Base-by-base conservation (phyloP, 1,140 invertebrate genomes). In the Tetramorium simillimum region DNA sequence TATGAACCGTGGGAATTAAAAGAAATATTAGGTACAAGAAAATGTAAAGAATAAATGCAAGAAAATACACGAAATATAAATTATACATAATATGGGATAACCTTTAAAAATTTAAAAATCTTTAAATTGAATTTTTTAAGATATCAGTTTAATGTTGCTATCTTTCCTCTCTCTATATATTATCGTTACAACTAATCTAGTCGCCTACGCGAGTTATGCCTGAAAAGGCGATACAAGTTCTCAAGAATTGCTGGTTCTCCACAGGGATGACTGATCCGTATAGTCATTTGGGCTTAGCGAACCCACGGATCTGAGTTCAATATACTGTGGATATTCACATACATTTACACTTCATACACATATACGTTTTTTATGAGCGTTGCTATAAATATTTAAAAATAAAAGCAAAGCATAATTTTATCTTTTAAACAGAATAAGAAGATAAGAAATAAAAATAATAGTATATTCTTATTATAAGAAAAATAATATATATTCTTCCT, bases 191-290 rank as follows among this genome's bases (percentile, higher is more conserved):
- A 40, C 53, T 43, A 37, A 58, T 76, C 33, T 9, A 16, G 18
- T 62, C 73, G 73, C 40, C 56, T 40, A 62, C 56, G 40, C 56
- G n/a, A 77, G 21, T 62, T 77, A 62, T 60, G 40, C 16, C 14
- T 60, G 16, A 3, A 77, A 62, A 60, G 40, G 73, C 16, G 16
- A 62, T 33, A 77, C 72, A 51, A 51, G 49, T 51, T 51, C 49
- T 51, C 56, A 58, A 58, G 56, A 58, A 58, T 58, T 58, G 24
- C 24, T 60, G 28, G 58, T 60, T 60, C 18, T 56, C n/a, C 53
- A 9, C n/a, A n/a, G 53, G 2, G n/a, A 56, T 56, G n/a, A 21
- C 53, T 56, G n/a, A 56, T 51, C 49, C 16, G 49, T 21, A 21
- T 6, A 56, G 18, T 56, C 18, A 60, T 28, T 60, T 60, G 9